Percentiles rank a stretch among this genome's conserved stretches.
Conservation (phyloP, 2,113 vertebrate genomes). For the Paralichthys olivaceus region DNA sequence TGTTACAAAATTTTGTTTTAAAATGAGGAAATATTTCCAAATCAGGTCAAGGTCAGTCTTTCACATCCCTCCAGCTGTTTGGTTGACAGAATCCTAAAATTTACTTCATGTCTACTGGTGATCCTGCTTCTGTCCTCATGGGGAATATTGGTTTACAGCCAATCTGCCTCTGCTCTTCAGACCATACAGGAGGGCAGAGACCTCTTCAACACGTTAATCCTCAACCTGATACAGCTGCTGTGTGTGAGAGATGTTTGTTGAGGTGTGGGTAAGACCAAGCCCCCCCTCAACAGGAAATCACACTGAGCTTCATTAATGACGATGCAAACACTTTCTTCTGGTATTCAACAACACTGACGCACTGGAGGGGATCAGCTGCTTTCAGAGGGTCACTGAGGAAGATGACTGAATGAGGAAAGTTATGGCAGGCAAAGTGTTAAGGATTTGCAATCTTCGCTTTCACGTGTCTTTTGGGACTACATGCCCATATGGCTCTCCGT, state of each 20-base stretch:
- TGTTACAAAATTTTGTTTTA: constrained; percentile 1
- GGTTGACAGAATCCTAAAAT: constrained; percentile 20
- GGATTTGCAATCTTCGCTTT: constrained; percentile 1
- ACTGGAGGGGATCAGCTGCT: neutral
- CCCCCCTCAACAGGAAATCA: constrained; percentile 53
- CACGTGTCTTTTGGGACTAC: constrained; percentile 10
- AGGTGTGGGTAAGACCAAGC: constrained; percentile 32
- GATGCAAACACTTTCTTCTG: constrained; percentile 26
- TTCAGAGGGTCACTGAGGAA: neutral
- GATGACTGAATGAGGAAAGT: neutral
- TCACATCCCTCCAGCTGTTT: constrained; percentile 4
- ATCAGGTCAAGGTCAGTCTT: neutral
- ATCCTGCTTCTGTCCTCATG: constrained; percentile 5
- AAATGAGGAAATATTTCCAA: neutral
- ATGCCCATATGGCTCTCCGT: constrained; percentile 32
- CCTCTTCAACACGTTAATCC: neutral
- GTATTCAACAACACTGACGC: neutral
- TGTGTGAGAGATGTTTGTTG: constrained; percentile 11
- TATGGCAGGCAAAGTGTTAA: neutral
- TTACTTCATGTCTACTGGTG: constrained; percentile 18
- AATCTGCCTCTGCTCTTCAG: neutral
- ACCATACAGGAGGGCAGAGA: neutral
- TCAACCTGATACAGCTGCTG: constrained; percentile 36
- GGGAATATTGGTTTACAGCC: neutral
- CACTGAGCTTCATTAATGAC: constrained; percentile 22